phyloP scores from a whole-genome alignment of 1,140 invertebrate species.

The Pararge aegeria region DNA sequence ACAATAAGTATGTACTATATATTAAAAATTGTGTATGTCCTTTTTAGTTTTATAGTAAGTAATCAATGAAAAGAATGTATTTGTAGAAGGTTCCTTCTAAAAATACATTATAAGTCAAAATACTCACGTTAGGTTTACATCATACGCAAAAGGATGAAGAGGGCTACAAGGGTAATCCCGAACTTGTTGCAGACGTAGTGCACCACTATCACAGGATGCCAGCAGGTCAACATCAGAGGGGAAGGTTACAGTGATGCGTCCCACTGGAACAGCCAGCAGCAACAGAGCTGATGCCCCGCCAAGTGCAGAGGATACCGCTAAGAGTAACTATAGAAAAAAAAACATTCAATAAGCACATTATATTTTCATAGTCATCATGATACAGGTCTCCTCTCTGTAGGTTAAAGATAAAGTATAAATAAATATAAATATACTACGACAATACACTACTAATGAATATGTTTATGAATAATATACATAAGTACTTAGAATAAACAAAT shows the following conservation, averaged over 20 bases:
- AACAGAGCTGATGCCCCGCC: slow-evolving; percentile 85
- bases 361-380: too few species aligned
- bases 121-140: slow-evolving; percentile 72
- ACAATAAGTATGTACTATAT: too few species aligned
- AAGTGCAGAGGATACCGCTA: slow-evolving; percentile 84
- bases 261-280: slow-evolving; percentile 85
- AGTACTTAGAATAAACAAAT: too few species aligned
- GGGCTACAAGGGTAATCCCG: slow-evolving; percentile 80
- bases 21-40: too few species aligned
- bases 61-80: too few species aligned
- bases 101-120: not conserved
- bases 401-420: too few species aligned
- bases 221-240: slow-evolving; percentile 82
- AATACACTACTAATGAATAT: too few species aligned
- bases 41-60: too few species aligned
- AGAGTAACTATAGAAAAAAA: slow-evolving; percentile 79
- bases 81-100: too few species aligned
- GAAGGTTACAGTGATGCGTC: slow-evolving; percentile 83
- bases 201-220: slow-evolving; percentile 72
- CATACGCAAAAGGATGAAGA: slow-evolving; percentile 62
- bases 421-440: too few species aligned
- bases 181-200: slow-evolving; percentile 74
- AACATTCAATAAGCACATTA: not conserved
- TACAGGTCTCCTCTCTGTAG: too few species aligned
- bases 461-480: too few species aligned